A percentile compares a stretch with the other conserved stretches of the same genome.
Evolutionary conservation across 2,888 invertebrate species (phyloP).

Genomic region (Drosophila anceps): DNA sequence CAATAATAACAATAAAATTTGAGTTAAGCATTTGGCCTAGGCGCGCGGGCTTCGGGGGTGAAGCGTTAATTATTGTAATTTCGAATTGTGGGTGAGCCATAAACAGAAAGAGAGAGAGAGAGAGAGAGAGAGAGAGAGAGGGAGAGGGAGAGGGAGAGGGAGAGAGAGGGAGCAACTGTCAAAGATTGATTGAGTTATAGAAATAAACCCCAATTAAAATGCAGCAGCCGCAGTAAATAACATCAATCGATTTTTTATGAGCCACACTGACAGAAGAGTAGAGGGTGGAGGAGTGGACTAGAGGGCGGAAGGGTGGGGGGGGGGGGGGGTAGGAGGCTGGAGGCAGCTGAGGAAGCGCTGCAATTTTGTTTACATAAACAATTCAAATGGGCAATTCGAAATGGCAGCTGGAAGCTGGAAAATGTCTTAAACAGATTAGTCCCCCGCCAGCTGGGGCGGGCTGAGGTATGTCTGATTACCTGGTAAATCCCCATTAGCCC

Average conservation of each 20-base stretch:
- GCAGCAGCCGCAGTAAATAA: constrained; percentile 28
- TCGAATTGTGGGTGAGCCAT: neutral
- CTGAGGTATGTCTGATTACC: neutral
- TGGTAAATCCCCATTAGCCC: neutral
- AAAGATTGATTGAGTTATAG: constrained; percentile 19
- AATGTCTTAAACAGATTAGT: constrained; percentile 10
- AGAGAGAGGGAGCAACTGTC: neutral
- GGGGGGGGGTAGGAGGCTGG: neutral
- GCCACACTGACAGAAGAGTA: neutral
- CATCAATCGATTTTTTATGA: constrained; percentile 22
- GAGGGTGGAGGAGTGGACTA: too few species aligned
- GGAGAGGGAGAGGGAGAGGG: neutral
- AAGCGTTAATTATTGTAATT: constrained; percentile 17
- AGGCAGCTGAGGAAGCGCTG: neutral
- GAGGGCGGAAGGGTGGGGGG: too few species aligned
- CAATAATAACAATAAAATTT: constrained; percentile 14
- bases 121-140: neutral
- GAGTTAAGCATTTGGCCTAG: constrained; percentile 2
- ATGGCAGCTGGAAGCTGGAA: constrained; percentile 8
- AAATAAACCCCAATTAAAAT: constrained; percentile 36
- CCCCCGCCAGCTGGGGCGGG: too few species aligned
- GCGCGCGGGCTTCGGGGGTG: too few species aligned
- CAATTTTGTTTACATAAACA: constrained; percentile 34
- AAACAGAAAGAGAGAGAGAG: neutral
- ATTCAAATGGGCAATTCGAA: neutral